Conservation (phyloP, 2,113 vertebrate genomes). For the Campylomormyrus tamandua region DNA sequence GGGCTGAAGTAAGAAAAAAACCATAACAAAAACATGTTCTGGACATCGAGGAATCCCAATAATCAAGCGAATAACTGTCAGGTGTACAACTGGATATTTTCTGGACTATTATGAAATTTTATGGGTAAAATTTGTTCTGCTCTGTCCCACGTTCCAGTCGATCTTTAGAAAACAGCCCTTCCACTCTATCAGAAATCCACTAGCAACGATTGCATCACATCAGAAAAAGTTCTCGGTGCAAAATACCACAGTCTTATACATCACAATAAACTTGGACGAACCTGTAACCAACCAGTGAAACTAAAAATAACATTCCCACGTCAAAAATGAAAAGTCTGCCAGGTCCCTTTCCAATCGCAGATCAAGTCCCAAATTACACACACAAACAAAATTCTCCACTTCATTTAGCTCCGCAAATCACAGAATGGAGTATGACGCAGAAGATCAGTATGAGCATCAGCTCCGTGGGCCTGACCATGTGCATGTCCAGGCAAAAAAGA, state of each 20-base stretch:
- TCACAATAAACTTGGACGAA: slow-evolving; percentile 21
- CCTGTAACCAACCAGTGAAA: slow-evolving; percentile 4
- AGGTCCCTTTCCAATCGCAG: slow-evolving; percentile 24
- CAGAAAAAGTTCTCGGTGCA: slow-evolving; percentile 18
- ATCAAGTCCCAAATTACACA: neutral
- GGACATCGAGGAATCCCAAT: neutral
- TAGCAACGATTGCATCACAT: slow-evolving; percentile 24
- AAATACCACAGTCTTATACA: slow-evolving; percentile 12
- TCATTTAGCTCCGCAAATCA: neutral
- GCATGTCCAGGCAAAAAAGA: slow-evolving; percentile 39
- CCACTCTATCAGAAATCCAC: neutral
- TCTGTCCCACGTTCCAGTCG: neutral
- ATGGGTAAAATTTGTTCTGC: neutral
- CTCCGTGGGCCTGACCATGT: slow-evolving; percentile 45
- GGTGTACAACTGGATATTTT: neutral
- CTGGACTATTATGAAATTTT: neutral
- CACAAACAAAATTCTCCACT: neutral
- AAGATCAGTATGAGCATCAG: slow-evolving; percentile 29
- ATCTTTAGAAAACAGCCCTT: neutral
- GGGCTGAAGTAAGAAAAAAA: neutral
- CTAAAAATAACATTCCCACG: slow-evolving; percentile 17
- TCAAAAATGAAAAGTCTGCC: slow-evolving; percentile 4
- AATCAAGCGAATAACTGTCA: neutral
- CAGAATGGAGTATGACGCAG: neutral
- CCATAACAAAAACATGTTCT: neutral